Conservation (phyloP, 2,113 vertebrate species). For the Ibidorhyncha struthersii region DNA sequence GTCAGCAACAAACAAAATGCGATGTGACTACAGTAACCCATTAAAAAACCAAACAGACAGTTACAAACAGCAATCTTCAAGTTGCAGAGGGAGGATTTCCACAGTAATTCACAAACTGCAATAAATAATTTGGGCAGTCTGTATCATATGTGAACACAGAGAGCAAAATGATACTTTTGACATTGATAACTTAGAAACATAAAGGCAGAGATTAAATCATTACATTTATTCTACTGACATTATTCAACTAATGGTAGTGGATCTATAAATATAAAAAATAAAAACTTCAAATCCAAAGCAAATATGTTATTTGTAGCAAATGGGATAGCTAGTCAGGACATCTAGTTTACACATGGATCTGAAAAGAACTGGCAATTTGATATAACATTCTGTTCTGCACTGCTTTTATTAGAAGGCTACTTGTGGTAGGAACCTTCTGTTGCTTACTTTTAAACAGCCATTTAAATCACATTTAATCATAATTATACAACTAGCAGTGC, state of each 20-base stretch:
- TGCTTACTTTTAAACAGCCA: constrained; percentile 10
- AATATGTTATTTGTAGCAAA: not conserved
- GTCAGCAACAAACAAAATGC: not conserved
- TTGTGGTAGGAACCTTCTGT: not conserved
- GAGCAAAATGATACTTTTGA: fast-evolving
- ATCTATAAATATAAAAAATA: not conserved
- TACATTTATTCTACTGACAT: not conserved
- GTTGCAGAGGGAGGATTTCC: not conserved
- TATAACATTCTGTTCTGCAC: not conserved
- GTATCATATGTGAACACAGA: not conserved
- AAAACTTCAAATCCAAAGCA: not conserved
- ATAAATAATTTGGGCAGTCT: not conserved
- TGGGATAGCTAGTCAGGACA: not conserved
- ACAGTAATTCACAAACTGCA: not conserved
- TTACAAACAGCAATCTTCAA: not conserved
- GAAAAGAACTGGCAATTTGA: constrained; percentile 2
- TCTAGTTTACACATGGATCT: not conserved
- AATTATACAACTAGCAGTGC: not conserved
- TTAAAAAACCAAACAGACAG: not conserved
- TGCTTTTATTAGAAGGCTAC: constrained; percentile 28
- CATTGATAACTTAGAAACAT: not conserved
- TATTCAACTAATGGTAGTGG: not conserved
- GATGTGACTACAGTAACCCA: not conserved
- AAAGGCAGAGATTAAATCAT: not conserved
- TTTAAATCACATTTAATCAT: constrained; percentile 11